Evolutionary conservation across 1,140 invertebrate genomes (phyloP).

Genomic region (Cherax destructor): DNA sequence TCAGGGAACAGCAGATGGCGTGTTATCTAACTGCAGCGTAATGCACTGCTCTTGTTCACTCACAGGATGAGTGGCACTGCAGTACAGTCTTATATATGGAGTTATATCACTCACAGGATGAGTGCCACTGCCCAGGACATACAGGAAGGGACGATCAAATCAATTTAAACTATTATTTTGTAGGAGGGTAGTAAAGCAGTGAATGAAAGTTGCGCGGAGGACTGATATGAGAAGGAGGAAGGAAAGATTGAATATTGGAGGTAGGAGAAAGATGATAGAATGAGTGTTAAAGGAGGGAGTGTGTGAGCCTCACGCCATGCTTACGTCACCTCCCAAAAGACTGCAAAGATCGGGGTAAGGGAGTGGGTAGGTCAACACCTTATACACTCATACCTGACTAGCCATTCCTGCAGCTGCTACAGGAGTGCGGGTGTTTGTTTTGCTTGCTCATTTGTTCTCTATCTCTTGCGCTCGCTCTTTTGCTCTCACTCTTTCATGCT

Average conservation of each 20-base stretch:
- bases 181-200: no score
- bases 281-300: background rate
- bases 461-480: background rate
- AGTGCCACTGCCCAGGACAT: no score
- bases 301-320: background rate
- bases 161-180: no score
- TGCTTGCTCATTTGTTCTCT: background rate
- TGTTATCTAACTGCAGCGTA: no score
- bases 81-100: no score
- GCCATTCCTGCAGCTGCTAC: background rate
- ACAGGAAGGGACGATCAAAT: no score
- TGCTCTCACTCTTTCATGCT: conserved; percentile 19
- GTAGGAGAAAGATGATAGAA: background rate
- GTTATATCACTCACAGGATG: no score
- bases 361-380: background rate
- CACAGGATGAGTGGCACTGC: no score
- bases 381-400: background rate
- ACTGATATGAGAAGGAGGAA: no score
- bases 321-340: background rate
- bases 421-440: background rate
- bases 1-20: no score
- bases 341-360: background rate
- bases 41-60: no score
- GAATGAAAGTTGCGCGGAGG: no score
- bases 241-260: background rate